Evolutionary conservation across 2,113 vertebrate species (phyloP).

Genomic region (Aplodontia rufa): DNA sequence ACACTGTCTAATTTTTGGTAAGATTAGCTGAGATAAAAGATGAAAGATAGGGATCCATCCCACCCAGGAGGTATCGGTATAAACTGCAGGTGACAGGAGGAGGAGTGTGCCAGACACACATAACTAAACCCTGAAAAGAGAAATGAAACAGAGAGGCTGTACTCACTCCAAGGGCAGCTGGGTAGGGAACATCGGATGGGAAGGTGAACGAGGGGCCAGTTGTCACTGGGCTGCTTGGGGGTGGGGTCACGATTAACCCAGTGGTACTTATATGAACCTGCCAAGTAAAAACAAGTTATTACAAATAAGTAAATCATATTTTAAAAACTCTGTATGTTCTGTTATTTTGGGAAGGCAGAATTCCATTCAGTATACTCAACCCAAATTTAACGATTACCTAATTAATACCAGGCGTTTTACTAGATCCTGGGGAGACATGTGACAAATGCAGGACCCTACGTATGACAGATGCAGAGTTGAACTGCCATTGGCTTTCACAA

Average conservation of each 20-base stretch:
- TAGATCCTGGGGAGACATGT: background rate
- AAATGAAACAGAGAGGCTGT: background rate
- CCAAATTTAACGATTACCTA: background rate
- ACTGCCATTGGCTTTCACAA: background rate
- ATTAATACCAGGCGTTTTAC: background rate
- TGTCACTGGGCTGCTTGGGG: slow-evolving; percentile 97
- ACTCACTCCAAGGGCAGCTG: slow-evolving; percentile 89
- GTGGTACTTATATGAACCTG: slow-evolving; percentile 98
- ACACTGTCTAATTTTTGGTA: background rate
- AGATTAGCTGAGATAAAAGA: background rate
- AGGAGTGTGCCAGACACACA: background rate
- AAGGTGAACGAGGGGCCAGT: slow-evolving; percentile 96
- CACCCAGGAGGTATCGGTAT: background rate
- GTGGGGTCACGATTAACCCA: slow-evolving; percentile 97
- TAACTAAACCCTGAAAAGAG: background rate
- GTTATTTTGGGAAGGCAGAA: background rate
- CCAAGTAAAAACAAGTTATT: slow-evolving; percentile 48
- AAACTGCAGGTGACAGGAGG: background rate
- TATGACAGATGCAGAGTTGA: background rate
- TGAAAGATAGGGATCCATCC: background rate
- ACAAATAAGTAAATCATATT: background rate
- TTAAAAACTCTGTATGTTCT: background rate
- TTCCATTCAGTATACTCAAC: background rate
- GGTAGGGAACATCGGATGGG: slow-evolving; percentile 92
- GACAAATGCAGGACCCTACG: background rate